Evolutionary conservation across 2,113 vertebrate genomes (phyloP).

Genomic region (Nycticryphes semicollaris): DNA sequence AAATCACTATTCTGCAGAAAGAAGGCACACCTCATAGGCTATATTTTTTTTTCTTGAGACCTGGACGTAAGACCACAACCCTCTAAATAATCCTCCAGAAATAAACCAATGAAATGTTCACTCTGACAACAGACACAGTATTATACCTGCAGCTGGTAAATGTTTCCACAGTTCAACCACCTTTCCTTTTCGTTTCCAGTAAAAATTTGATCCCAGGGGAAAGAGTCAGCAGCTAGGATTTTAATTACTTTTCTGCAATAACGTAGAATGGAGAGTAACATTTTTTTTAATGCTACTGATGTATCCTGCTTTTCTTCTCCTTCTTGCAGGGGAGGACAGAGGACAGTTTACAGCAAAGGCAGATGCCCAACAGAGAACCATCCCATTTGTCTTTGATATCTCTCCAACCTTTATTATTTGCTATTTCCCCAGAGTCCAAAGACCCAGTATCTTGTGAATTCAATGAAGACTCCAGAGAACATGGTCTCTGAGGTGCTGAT

Average conservation of each 20-base stretch:
- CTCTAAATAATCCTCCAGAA: constrained; percentile 86
- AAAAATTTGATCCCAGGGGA: constrained; percentile 79
- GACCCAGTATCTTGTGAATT: rapidly evolving
- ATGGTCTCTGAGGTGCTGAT: neutral
- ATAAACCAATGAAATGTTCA: constrained; percentile 82
- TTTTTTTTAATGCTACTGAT: constrained; percentile 41
- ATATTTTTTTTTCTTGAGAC: constrained; percentile 66
- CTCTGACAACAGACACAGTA: constrained; percentile 80
- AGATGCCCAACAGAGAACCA: neutral
- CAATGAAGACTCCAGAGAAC: neutral
- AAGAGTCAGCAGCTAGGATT: constrained; percentile 75
- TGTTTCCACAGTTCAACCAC: constrained; percentile 83
- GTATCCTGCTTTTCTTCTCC: constrained; percentile 6
- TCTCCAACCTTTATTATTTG: neutral
- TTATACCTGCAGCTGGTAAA: constrained; percentile 84
- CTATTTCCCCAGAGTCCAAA: neutral
- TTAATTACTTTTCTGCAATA: constrained; percentile 80
- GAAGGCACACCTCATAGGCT: constrained; percentile 74
- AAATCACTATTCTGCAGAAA: constrained; percentile 78
- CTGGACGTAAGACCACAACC: constrained; percentile 81
- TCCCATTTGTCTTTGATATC: too few species aligned
- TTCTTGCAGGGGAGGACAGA: neutral
- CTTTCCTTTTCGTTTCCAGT: constrained; percentile 80
- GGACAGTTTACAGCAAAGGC: neutral
- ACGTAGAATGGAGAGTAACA: constrained; percentile 50